Base-by-base conservation (phyloP, 1,140 invertebrate species). In the Lucilia sericata region DNA sequence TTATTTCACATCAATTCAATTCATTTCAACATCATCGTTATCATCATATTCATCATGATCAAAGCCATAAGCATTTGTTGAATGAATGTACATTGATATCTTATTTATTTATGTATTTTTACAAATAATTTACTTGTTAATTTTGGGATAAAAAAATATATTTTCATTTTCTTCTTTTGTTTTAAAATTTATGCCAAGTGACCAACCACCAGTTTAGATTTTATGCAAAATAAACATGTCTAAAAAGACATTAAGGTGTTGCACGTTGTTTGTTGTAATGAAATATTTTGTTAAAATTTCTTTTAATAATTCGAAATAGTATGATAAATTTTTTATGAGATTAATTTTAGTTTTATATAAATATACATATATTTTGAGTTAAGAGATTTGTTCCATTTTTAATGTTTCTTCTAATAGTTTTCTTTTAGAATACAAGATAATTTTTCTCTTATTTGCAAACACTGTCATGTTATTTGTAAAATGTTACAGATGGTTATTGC, bases 91-190 rank as follows among this genome's bases (percentile, higher is more conserved):
- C n/a, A 42, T 42, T 42, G n/a, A 70, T 70, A 19, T 70, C 25
- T 21, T 70, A 70, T 70, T 17, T 70, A 25, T 42, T 10, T 42
- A 42, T 3, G 42, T 10, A 42, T 42, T 42, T 42, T 42, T 70
- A 70, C 65, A 70, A 70, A 70, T 70, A 70, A 70, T 70, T 70
- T 70, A 70, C 65, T 70, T 70, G 65, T 70, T 70, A 70, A 70
- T 70, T 70, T 70, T 70, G 65, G 21, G n/a, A 21, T 30, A 30
- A 30, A 30, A 30, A 30, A 30, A 30, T 30, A 21, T 70, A 10
- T 70, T 60, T 60, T 70, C 1, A 21, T 25, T 19, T 70, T 25
- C 10, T 21, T 70, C 21, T 21, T 7, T 21, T 70, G n/a, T 70
- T 21, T 65, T 21, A 70, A 19, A 10, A 70, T 70, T 70, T 25